Evolutionary conservation across 2,797 vertebrate species (phyloP).

Genomic region (Echiichthys vipera): DNA sequence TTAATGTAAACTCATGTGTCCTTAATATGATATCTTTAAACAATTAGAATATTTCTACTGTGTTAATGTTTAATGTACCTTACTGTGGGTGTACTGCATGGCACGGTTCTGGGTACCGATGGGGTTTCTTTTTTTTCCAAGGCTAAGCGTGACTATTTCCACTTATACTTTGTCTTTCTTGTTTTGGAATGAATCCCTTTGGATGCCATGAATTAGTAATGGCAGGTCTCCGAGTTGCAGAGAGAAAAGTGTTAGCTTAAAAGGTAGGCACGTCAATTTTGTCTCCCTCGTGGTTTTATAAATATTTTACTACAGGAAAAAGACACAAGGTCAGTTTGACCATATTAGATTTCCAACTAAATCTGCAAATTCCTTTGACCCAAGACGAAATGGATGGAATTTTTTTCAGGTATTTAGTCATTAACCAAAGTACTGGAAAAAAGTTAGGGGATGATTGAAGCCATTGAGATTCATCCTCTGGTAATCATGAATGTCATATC

Average conservation of each 20-base stretch:
- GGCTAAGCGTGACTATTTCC: slow-evolving; percentile 27
- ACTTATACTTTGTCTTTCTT: slow-evolving; percentile 36
- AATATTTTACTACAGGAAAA: background rate
- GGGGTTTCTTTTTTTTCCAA: background rate
- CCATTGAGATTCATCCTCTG: background rate
- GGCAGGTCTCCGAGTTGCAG: slow-evolving; percentile 22
- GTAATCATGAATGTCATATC: background rate
- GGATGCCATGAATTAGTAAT: slow-evolving; percentile 61
- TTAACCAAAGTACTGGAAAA: too few relatives aligned
- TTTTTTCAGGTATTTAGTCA: background rate
- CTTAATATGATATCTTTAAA: background rate
- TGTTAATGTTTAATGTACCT: background rate
- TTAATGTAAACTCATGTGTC: background rate
- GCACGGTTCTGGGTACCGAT: slow-evolving; percentile 9
- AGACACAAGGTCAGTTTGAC: background rate
- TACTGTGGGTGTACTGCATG: background rate
- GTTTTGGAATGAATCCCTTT: slow-evolving; percentile 36
- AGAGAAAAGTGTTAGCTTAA: slow-evolving; percentile 34
- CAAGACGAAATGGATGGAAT: background rate
- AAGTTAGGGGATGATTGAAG: background rate
- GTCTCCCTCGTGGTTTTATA: background rate
- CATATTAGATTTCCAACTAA: background rate
- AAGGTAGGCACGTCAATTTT: slow-evolving; percentile 14
- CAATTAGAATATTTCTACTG: background rate
- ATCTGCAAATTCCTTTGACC: background rate